Base-by-base conservation (phyloP, 2,888 invertebrate genomes). In the Lydus trimaculatus region DNA sequence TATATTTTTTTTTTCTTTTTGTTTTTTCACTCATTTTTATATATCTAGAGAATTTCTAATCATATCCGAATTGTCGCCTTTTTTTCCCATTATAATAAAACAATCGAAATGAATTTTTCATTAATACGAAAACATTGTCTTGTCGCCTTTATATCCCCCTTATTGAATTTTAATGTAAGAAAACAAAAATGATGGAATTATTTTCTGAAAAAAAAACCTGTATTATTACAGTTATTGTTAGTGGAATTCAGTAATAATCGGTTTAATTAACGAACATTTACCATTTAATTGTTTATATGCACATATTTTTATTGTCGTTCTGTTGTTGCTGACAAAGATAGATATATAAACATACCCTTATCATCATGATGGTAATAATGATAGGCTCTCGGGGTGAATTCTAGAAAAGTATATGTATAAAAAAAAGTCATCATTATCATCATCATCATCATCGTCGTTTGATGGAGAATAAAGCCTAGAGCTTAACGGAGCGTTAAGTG, bases 401-500 rank as follows among this genome's bases (percentile, higher is more conserved):
- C 8, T 43, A 43, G 7, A n/a, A 43, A 43, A 43, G 43, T 43
- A 17, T 43, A 43, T 6, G 17, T 17, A 43, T 17, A 43, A 0
- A 43, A 17, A 13, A 43, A 2, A 43, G 8, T 43, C 43, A 43
- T 43, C 43, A 43, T 2, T 13, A 15, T 8, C n/a, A 43, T 43
- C 43, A 43, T 43, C 43, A n/a, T 43, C 7, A 6, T 43, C 43
- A 17, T 43, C n/a, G n/a, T n/a, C n/a, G 43, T 43, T 43, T 43
- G 43, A 43, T 43, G 17, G 43, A 17, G 43, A 39, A 56, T 64
- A 33, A 64, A 64, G 64, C 64, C 43, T 11, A 33, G n/a, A 43
- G 70, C 66, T 70, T 67, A 70, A 70, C 70, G 64, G 65, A 65
- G 67, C 70, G 67, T 66, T 67, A 67, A 70, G 67, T 70, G 67